Base-by-base conservation (phyloP, 2,888 invertebrate species). In the Schizaphis graminum region DNA sequence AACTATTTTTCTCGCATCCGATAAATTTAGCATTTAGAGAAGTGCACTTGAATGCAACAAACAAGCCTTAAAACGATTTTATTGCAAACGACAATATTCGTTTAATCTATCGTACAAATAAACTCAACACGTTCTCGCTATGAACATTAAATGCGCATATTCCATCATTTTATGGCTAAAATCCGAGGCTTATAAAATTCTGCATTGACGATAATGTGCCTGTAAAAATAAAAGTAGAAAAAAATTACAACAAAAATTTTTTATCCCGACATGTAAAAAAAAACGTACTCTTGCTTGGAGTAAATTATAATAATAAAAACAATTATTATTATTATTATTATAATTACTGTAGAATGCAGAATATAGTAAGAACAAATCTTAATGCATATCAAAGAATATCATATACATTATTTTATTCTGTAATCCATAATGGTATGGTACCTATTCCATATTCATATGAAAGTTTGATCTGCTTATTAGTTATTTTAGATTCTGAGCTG, bases 51-150 rank as follows among this genome's bases (percentile, higher is more conserved):
- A 85, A 91, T 85, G 56, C 85, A 85, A 57, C 85, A n/a, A 85
- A 85, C 85, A 85, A 56, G 91, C 53, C 85, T 91, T 10, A 77
- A 91, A 85, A 91, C 56, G 85, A 57, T 91, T 85, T 85, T 28
- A 56, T 85, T 28, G 56, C 91, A 56, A 91, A 85, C 44, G 91
- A 56, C 91, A 85, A 56, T 77, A 77, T 56, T 85, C 91, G 91
- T 91, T 91, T 85, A 85, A 91, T 91, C 91, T 56, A 21, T 77
- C 21, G 91, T 56, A 56, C 85, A 85, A 91, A 91, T 85, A 85
- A 57, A 91, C 91, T 44, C 44, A 44, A 91, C 91, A 56, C 85
- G 85, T 28, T 84, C 77, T 41, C 56, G 85, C 28, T 21, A 35
- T n/a, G 57, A 91, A 86, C 91, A 44, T 85, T 85, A 85, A 91